Percentiles rank a stretch among this genome's conserved stretches.
Evolutionary conservation across 2,113 vertebrate genomes (phyloP).

Genomic region (Hydrolagus affinis): DNA sequence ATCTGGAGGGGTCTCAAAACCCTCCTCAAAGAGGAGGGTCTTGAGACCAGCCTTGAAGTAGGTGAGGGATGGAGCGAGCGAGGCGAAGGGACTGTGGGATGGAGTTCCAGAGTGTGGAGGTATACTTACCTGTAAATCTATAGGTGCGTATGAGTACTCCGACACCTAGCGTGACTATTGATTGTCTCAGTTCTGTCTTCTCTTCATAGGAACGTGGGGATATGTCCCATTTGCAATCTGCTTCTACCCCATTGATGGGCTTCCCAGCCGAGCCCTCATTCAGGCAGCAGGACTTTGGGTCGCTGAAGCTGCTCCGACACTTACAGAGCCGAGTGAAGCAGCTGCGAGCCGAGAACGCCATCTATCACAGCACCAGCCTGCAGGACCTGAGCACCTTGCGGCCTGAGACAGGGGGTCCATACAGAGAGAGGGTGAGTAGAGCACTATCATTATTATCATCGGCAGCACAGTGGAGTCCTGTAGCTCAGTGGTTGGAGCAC

Average conservation of each 20-base stretch:
- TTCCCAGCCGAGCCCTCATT: slow-evolving; percentile 31
- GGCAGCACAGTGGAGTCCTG: background rate
- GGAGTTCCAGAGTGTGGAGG: no score
- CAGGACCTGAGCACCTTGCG: slow-evolving; percentile 23
- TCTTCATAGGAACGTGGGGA: slow-evolving; percentile 40
- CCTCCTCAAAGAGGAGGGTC: no score
- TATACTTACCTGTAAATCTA: no score
- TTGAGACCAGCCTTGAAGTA: no score
- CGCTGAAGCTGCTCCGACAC: slow-evolving; percentile 53
- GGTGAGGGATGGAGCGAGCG: no score
- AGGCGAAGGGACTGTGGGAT: no score
- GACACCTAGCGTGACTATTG: background rate
- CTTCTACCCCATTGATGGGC: slow-evolving; percentile 35
- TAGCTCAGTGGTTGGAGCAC: no score
- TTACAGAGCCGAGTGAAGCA: slow-evolving; percentile 58
- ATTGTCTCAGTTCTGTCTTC: background rate
- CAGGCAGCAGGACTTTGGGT: slow-evolving; percentile 43
- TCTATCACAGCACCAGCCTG: slow-evolving; percentile 36
- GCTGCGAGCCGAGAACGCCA: slow-evolving; percentile 50
- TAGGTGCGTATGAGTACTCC: background rate
- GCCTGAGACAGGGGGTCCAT: slow-evolving; percentile 43
- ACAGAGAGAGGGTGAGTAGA: slow-evolving; percentile 44
- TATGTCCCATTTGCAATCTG: slow-evolving; percentile 33
- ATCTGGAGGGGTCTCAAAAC: no score
- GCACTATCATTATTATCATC: background rate